Evolutionary conservation across 92 coral and sea anemone genomes (phyloP), one percentile per base, ranked within the genome.

Genomic region (Montipora capitata): DNA sequence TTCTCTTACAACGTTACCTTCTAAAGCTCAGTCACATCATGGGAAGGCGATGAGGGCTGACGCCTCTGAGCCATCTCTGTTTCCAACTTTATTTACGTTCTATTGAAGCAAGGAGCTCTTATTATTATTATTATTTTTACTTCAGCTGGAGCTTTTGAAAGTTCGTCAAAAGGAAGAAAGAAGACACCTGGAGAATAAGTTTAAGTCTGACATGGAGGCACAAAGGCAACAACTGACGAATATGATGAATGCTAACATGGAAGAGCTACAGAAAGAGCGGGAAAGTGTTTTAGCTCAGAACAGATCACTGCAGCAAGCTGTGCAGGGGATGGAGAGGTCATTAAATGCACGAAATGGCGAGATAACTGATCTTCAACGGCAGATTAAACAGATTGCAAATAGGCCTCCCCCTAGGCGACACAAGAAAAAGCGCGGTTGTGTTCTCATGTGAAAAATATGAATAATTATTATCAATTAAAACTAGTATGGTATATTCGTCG

Each of bases 161-260:
- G 82, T 39, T 0, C 61, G 62, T 40, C 82, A 78, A 43, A 71
- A 78, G 7, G 82, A 78, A 40, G 82, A 78, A 40, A 78, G 43
- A 11, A 66, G 72, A 62, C 82, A 71, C 2, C 82, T 78, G 16
- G 82, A 78, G 18, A 72, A 63, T 10, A 70, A 61, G 42, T 41
- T 63, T 12, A 17, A 71, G 62, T 61, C 71, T 27, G 58, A 40
- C 72, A 78, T 78, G 72, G 71, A 78, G 8, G 82, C 71, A 61
- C 82, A 78, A 48, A 63, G 71, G 43, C 52, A 63, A 10, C 82
- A 78, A 43, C 61, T 78, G 82, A 41, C 62, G 10, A 78, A 78
- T 17, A 78, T 78, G 82, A 78, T 78, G 70, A 62, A 49, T 40
- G 82, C 82, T 61, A 78, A 78, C 71, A 78, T 78, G 82, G 72